Base-by-base conservation (phyloP, 2,888 invertebrate genomes). In the Agriopis aurantiaria region DNA sequence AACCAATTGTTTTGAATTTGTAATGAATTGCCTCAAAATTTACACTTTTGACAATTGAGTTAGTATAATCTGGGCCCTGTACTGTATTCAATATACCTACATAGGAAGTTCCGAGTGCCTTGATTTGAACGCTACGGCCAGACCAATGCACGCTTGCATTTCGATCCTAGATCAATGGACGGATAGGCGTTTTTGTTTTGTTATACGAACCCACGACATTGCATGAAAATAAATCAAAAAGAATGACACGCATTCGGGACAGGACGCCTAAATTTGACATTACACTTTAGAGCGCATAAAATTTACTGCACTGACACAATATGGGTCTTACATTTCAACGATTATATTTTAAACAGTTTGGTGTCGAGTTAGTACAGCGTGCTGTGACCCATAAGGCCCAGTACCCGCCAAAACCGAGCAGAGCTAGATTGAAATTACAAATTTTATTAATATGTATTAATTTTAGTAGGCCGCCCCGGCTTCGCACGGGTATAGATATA, bases 141-240 rank as follows among this genome's bases (percentile, higher is more conserved):
- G 9, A 55, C 55, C n/a, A 55, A 41, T 55, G 55, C 55, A 55
- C 55, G 55, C 41, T 55, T 6, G 9, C 41, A 55, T 40, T 8
- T 55, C n/a, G 55, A 41, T 33, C 23, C 3, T 41, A 41, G 55
- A 55, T 40, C 40, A 3, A 9, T 55, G 40, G n/a, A 55, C n/a
- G 40, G 40, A n/a, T 55, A 43, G 23, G 41, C 0, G 23, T 52
- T 52, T 63, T 63, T 33, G 33, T 33, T 48, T 48, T n/a, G 48
- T 48, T 48, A 12, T n/a, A 48, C 63, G 48, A 48, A 56, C 14
- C 63, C 56, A 56, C 63, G 17, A 12, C 48, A 56, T 64, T 55
- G 63, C 45, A 45, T 17, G 17, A 23, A 45, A 12, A 45, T 17
- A 8, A 17, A 58, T 2, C 12, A 8, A 17, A 57, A 40, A n/a